A percentile compares a stretch with the other conserved stretches of the same genome.
These are phyloP conservation scores for Hydrochoerus hydrochaeris DNA, from an alignment of 2,113 vertebrate genomes.

Conservation along the genomic window DNA sequence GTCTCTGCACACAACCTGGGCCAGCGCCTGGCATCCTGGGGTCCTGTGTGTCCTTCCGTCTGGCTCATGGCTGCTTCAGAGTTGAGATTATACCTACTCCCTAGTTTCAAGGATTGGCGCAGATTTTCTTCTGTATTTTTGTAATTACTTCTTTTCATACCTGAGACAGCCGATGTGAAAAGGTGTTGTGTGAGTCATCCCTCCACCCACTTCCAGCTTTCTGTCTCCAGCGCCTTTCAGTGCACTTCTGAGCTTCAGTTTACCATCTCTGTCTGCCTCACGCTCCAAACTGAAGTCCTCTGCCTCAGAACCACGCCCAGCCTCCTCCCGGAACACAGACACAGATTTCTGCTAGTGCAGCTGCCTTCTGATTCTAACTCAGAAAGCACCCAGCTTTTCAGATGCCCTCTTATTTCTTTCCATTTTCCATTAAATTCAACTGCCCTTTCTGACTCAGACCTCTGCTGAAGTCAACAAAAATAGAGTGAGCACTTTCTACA, in stretches of 20 bases:
- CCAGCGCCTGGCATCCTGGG: no score
- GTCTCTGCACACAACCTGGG: not conserved
- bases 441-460: not conserved
- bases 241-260: not conserved
- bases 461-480: not conserved
- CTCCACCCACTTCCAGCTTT: not conserved
- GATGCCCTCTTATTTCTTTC: not conserved
- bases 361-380: not conserved
- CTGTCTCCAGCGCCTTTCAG: no score
- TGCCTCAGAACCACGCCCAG: not conserved
- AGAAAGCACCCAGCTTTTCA: not conserved
- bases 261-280: not conserved
- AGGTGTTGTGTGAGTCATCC: not conserved
- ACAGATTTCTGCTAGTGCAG: not conserved
- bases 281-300: not conserved
- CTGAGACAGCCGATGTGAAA: not conserved
- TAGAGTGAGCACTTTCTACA: not conserved
- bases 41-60: not conserved
- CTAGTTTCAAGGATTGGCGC: not conserved
- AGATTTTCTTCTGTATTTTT: not conserved
- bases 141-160: not conserved
- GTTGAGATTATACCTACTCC: not conserved
- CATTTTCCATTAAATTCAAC: not conserved
- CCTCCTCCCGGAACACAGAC: not conserved
- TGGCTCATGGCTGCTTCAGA: fast-evolving